These are phyloP conservation scores for Clarias macrocephalus DNA, from an alignment of 2,113 vertebrate species.

Conservation along the genomic window DNA sequence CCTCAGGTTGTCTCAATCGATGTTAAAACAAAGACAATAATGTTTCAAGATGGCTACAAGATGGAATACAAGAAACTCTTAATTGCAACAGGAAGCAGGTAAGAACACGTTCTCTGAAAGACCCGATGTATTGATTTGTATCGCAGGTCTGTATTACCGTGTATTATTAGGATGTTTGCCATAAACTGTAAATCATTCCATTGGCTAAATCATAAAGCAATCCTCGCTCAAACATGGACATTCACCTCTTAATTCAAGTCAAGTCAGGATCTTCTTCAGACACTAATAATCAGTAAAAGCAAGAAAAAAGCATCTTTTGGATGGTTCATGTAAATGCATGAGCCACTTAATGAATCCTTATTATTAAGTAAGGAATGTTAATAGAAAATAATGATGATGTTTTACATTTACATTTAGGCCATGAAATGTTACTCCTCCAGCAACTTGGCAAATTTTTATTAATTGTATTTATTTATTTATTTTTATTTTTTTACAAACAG, in stretches of 20 bases:
- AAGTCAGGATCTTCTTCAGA: background rate
- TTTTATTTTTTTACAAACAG: no score
- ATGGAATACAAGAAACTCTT: conserved; percentile 96
- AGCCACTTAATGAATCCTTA: background rate
- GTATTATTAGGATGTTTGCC: background rate
- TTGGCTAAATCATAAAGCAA: no score
- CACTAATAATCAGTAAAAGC: background rate
- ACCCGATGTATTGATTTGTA: background rate
- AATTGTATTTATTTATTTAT: no score
- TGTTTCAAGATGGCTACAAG: conserved; percentile 91
- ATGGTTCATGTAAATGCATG: background rate
- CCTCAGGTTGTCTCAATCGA: conserved; percentile 85
- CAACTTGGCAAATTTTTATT: no score
- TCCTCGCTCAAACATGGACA: background rate
- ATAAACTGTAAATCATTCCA: background rate
- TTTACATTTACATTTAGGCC: no score
- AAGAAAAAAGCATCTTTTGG: background rate
- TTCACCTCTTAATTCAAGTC: background rate
- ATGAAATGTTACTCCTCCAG: background rate
- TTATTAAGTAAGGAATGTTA: background rate
- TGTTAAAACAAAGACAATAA: conserved; percentile 82
- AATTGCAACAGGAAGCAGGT: conserved; percentile 93
- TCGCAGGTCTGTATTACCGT: background rate
- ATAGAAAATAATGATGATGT: background rate
- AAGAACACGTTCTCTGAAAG: conserved; percentile 44